Percentiles rank a stretch among this genome's conserved stretches.
Conservation (phyloP, 2,797 vertebrate genomes). For the Pangasius mekongensis region DNA sequence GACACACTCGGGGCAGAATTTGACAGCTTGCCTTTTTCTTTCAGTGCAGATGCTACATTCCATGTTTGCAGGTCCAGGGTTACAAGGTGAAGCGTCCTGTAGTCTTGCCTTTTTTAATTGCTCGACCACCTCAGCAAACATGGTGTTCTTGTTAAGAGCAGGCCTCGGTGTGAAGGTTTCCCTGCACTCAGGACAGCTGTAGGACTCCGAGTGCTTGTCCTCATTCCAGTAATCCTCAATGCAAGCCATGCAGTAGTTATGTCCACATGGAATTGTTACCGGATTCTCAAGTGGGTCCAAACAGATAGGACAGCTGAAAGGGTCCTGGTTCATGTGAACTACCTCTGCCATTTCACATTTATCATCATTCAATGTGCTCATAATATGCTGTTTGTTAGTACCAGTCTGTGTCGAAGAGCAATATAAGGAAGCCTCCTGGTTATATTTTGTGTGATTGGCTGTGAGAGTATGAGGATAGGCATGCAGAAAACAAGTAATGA, state of each 20-base stretch:
- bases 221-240: slow-evolving; percentile 51
- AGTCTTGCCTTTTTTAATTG: slow-evolving; percentile 46
- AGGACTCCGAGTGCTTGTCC: slow-evolving; percentile 21
- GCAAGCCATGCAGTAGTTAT: slow-evolving; percentile 56
- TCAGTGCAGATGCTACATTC: slow-evolving; percentile 1
- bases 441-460: not conserved
- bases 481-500: not conserved
- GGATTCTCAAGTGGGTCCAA: slow-evolving; percentile 46
- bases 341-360: slow-evolving; percentile 31
- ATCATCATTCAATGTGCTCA: not conserved
- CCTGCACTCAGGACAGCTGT: slow-evolving; percentile 49
- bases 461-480: not conserved
- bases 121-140: slow-evolving; percentile 56
- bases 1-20: slow-evolving; percentile 7
- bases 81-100: slow-evolving; percentile 25
- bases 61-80: not conserved
- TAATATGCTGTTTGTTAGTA: not conserved
- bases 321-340: slow-evolving; percentile 12
- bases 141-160: slow-evolving; percentile 52
- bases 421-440: slow-evolving; percentile 17
- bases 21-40: slow-evolving; percentile 21
- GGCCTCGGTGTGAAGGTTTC: slow-evolving; percentile 48
- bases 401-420: not conserved
- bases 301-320: slow-evolving; percentile 17
- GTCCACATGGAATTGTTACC: slow-evolving; percentile 56